Evolutionary conservation across 2,113 vertebrate species (phyloP), one percentile per base, ranked within the genome.

Genomic region (Ctenodactylus gundi): DNA sequence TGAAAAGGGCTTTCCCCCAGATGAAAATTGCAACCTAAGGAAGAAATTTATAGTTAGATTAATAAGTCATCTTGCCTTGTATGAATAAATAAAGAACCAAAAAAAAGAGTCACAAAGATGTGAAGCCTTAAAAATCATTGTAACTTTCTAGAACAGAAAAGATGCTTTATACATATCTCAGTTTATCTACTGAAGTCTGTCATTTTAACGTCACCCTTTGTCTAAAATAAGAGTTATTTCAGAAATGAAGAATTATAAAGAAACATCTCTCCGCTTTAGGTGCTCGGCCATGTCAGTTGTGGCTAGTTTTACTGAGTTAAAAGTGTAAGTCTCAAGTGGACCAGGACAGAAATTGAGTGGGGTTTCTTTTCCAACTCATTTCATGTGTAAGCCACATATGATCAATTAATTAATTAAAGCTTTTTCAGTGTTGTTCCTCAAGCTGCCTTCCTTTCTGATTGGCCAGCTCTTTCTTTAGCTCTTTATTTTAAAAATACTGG

Each of bases 1-100:
- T 77, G 94, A 96, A 95, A 76, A 96, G 46, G 65, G 57, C 75
- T 72, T 88, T 44, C 78, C 77, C 77, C 81, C 55, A 95, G 88
- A 97, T 95, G 90, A 97, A 97, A 97, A 96, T 53, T 96, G 82
- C 94, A 92, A 91, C 83, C 94, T 94, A 96, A 96, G 78, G 90
- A 95, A 95, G 95, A 96, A 95, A 97, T 96, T 82, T 92, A 83
- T 86, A 83, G 91, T 95, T 96, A 94, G 93, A 96, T 85, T 92
- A 95, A 94, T 96, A 96, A 97, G 90, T 94, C 93, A 94, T 53
- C 62, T 64, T 94, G 81, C 82, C 49, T 93, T 55, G 4, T 80
- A 64, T 88, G 88, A 94, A 95, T 94, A 96, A 97, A 94, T 94
- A 94, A 96, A 90, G 62, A 34, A 51, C 31, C 51, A 90, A 39